Evolutionary conservation across 2,113 vertebrate species (phyloP).

Genomic region (Larimichthys polyactis): DNA sequence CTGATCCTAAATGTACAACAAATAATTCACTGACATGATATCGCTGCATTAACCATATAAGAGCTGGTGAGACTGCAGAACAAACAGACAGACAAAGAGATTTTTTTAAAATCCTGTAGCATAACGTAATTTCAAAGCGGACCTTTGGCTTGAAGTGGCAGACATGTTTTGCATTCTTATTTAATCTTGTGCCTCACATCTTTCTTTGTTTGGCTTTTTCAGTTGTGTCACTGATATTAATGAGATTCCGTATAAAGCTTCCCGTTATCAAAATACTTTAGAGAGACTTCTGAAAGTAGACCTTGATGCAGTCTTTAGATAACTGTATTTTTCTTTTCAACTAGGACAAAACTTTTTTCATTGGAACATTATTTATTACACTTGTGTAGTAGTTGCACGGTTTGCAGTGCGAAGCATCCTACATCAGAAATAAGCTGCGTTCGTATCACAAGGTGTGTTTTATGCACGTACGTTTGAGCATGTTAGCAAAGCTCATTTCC

Average conservation of each 20-base stretch:
- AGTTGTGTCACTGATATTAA: constrained; percentile 11
- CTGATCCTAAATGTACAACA: neutral
- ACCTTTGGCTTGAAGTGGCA: constrained; percentile 9
- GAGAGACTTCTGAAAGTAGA: neutral
- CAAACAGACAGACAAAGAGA: neutral
- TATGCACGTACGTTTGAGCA: neutral
- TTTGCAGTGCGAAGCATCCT: neutral
- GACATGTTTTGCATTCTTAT: neutral
- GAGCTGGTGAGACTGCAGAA: neutral
- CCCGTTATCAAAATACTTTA: neutral
- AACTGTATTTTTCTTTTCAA: neutral
- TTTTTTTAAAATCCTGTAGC: neutral
- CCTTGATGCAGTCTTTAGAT: neutral
- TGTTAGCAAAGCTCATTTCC: neutral
- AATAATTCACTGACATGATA: constrained; percentile 39
- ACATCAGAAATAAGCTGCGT: constrained; percentile 1
- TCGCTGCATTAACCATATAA: constrained; percentile 8
- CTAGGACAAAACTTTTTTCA: neutral
- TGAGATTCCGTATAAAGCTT: neutral
- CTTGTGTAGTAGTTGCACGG: neutral
- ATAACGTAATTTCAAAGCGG: constrained; percentile 19
- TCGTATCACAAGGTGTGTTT: neutral
- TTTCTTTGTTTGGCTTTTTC: constrained; percentile 13
- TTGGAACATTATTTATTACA: neutral
- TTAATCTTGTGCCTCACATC: constrained; percentile 6